Evolutionary conservation across 2,797 vertebrate species (phyloP).

Genomic region (Chiloscyllium punctatum): DNA sequence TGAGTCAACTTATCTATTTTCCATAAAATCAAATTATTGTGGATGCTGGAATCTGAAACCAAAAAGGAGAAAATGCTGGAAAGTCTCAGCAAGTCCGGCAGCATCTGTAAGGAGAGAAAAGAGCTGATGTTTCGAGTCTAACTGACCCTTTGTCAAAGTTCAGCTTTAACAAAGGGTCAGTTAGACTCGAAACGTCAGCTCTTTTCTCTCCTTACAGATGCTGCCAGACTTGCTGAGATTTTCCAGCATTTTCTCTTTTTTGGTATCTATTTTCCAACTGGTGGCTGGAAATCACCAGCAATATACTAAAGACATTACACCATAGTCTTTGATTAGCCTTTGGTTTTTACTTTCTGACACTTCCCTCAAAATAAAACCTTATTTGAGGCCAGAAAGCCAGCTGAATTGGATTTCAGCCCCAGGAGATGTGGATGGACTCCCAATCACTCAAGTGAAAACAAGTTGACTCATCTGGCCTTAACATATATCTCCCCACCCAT

Average conservation of each 20-base stretch:
- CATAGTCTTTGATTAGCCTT: background rate
- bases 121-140: no score
- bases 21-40: no score
- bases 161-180: no score
- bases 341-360: background rate
- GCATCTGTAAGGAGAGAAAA: no score
- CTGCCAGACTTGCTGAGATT: no score
- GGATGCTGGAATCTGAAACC: no score
- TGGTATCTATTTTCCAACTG: background rate
- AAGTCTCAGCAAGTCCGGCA: no score
- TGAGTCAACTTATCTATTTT: background rate
- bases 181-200: no score
- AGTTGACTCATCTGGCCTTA: background rate
- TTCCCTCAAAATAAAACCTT: background rate
- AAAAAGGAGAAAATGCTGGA: no score
- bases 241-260: no score
- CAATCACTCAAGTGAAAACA: background rate
- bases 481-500: background rate
- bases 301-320: background rate
- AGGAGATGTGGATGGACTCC: background rate
- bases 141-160: no score
- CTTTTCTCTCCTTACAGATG: no score
- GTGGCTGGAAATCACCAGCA: background rate
- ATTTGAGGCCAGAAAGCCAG: background rate
- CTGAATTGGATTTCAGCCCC: background rate